Evolutionary conservation across 2,113 vertebrate species (phyloP), one percentile per base, ranked within the genome.

Genomic region (Diphyllodes magnificus): DNA sequence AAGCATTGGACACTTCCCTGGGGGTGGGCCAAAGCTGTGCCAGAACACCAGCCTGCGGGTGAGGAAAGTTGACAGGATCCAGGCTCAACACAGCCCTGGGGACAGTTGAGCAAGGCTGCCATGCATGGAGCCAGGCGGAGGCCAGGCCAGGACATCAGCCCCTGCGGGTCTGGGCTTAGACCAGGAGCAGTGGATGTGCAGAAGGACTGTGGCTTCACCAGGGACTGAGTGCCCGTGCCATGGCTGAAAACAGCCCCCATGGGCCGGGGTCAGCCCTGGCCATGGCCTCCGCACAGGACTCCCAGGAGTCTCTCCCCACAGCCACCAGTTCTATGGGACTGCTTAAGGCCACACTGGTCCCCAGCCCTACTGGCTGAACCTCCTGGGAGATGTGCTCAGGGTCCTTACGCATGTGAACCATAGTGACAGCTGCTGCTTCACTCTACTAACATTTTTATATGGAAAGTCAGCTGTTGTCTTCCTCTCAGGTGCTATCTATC

Each of bases 321-420:
- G 31, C 19, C 77, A 81, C 13, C 39, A 22, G 13, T 14, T 22
- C 19, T 20, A 4, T 31, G 13, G 25, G 22, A 30, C 30, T 76
- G 39, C 49, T 68, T 39, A 37, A 17, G 25, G 57, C 44, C 35
- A 50, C 2, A 2, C 13, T 27, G 18, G 13, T 13, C 20, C 20
- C 24, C 31, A 27, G 7, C 6, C 21, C 37, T 7, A 27, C 30
- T 1, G 2, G 16, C 9, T 50, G 78, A n/a, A 56, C 11, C 4
- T 73, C 27, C 10, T 13, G 10, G 21, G 14, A 13, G 14, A n/a
- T 21, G 13, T 47, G 35, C 35, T 63, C 37, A 76, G 33, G 3
- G 18, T n/a, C 31, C 27, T 71, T 73, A 20, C 2, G 17, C 1
- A 1, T 1, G 2, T 1, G 4, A 81, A 45, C 6, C 8, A 18